phyloP scores from a whole-genome alignment of 2,113 vertebrate genomes.

The Coryphaenoides rupestris region DNA sequence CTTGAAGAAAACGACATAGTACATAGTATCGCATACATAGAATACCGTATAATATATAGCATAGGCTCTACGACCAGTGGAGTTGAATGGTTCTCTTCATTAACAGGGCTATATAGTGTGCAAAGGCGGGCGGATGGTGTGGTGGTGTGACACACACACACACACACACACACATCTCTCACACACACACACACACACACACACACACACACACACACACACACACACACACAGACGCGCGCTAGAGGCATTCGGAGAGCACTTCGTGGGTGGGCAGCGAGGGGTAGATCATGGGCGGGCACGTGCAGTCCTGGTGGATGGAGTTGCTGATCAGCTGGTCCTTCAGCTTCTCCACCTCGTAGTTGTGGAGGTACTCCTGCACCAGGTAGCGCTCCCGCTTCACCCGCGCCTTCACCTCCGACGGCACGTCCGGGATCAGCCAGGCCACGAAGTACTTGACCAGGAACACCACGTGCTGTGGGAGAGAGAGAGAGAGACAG shows the following conservation, averaged over 20 bases:
- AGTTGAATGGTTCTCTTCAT: no score
- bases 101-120: no score
- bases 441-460: slow-evolving; percentile 95
- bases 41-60: no score
- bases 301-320: slow-evolving; percentile 54
- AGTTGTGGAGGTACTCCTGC: slow-evolving; percentile 90
- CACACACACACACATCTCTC: no score
- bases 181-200: no score
- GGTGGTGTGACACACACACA: no score
- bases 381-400: slow-evolving; percentile 93
- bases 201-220: no score
- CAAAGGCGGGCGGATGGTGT: no score
- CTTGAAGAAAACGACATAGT: no score
- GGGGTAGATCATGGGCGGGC: slow-evolving; percentile 64
- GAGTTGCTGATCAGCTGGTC: slow-evolving; percentile 74
- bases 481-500: no score
- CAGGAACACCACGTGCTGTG: slow-evolving; percentile 88
- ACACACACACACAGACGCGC: slow-evolving; percentile 1
- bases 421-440: slow-evolving; percentile 94
- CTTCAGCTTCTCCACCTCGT: slow-evolving; percentile 88
- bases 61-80: no score
- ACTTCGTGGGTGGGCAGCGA: slow-evolving; percentile 66
- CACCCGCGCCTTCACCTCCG: slow-evolving; percentile 84
- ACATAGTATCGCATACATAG: no score
- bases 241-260: slow-evolving; percentile 75